phyloP scores from a whole-genome alignment of 2,888 invertebrate genomes.

The Melinaea menophilus region DNA sequence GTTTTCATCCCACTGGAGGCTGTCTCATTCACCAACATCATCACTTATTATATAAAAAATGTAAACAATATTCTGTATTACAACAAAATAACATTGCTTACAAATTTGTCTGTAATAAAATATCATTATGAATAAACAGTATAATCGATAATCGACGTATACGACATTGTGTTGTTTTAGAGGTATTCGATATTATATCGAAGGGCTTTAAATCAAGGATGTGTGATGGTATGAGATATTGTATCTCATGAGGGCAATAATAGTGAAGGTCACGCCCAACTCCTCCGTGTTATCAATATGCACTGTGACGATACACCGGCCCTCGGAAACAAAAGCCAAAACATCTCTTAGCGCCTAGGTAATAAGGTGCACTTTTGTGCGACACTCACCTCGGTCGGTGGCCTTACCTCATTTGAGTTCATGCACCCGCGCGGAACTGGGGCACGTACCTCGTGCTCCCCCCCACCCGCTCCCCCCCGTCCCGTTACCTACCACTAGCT shows the following conservation, averaged over 20 bases:
- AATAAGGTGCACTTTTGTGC: conserved; percentile 56
- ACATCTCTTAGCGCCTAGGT: conserved; percentile 38
- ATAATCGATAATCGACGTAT: too few species aligned
- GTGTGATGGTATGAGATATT: conserved; percentile 20
- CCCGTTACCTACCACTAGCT: conserved; percentile 69
- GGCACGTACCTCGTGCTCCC: conserved; percentile 70
- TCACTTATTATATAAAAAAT: too few species aligned
- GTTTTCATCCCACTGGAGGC: conserved; percentile 27
- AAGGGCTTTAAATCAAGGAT: not conserved
- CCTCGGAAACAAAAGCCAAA: conserved; percentile 41
- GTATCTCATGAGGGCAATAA: conserved; percentile 60
- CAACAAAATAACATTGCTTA: too few species aligned
- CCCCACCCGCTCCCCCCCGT: conserved; percentile 42
- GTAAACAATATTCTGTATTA: too few species aligned
- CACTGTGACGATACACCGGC: conserved; percentile 67
- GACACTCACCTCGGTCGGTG: conserved; percentile 65
- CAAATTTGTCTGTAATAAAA: too few species aligned
- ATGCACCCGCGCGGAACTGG: conserved; percentile 77
- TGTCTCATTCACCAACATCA: too few species aligned
- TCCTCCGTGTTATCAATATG: conserved; percentile 68
- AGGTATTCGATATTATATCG: too few species aligned
- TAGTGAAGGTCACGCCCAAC: conserved; percentile 71
- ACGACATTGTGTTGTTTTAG: too few species aligned
- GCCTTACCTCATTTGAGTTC: conserved; percentile 79
- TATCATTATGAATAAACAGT: too few species aligned